phyloP scores from a whole-genome alignment of 2,113 vertebrate genomes.

The Henicopernis longicauda region DNA sequence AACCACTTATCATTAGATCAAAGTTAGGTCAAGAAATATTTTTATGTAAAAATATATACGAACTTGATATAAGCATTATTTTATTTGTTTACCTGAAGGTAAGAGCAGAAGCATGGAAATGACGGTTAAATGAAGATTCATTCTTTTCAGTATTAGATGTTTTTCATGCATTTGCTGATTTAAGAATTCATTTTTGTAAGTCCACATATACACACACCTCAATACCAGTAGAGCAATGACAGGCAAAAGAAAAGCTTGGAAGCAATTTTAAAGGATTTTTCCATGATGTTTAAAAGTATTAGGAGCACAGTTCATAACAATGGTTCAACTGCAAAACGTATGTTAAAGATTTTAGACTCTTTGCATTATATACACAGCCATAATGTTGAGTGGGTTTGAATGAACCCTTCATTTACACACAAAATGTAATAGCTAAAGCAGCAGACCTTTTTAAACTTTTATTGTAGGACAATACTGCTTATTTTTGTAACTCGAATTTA shows the following conservation, averaged over 20 bases:
- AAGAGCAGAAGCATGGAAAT: conserved; percentile 49
- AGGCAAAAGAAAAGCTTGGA: conserved; percentile 3
- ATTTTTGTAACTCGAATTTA: background rate
- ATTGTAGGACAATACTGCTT: background rate
- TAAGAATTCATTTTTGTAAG: background rate
- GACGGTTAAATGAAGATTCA: conserved; percentile 34
- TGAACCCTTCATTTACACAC: background rate
- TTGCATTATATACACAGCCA: background rate
- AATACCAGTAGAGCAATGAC: background rate
- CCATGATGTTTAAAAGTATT: background rate
- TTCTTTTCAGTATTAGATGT: conserved; percentile 8
- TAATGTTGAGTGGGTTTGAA: background rate
- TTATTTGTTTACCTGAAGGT: conserved; percentile 13
- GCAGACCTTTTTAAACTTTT: background rate
- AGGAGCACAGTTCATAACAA: background rate
- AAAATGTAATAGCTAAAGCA: background rate
- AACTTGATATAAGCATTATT: background rate
- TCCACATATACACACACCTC: background rate
- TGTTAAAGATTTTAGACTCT: conserved; percentile 43
- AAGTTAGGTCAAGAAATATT: conserved; percentile 2
- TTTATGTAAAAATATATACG: background rate
- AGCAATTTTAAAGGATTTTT: background rate
- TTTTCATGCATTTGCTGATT: conserved; percentile 33
- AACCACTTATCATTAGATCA: background rate
- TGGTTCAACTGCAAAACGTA: conserved; percentile 8